These are phyloP conservation scores for Magallana nippona DNA, from an alignment of 2,888 invertebrate genomes.

Conservation along the genomic window DNA sequence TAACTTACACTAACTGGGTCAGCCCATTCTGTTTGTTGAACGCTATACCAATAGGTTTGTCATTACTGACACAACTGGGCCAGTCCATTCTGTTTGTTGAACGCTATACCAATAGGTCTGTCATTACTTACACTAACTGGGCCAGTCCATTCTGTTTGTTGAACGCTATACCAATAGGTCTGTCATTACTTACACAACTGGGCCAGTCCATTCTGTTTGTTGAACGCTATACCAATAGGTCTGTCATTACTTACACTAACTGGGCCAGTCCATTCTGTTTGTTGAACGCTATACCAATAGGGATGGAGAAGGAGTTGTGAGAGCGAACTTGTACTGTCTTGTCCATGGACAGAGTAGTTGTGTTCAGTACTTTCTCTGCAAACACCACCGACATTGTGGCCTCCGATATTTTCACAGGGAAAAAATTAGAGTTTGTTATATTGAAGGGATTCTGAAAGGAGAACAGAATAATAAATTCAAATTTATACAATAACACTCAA, in stretches of 20 bases:
- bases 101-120: no score
- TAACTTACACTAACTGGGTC: background rate
- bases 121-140: no score
- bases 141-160: no score
- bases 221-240: background rate
- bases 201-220: background rate
- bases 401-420: conserved; percentile 72
- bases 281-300: conserved; percentile 62
- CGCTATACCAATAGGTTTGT: background rate
- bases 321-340: conserved; percentile 66
- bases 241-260: conserved; percentile 68
- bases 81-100: no score
- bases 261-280: conserved; percentile 66
- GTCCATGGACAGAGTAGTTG: conserved; percentile 54
- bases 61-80: conserved; percentile 49
- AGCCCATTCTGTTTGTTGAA: background rate
- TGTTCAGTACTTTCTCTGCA: conserved; percentile 66
- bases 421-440: conserved; percentile 78
- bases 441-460: conserved; percentile 78
- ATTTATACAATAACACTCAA: no score
- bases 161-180: background rate
- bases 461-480: background rate
- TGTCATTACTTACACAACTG: background rate
- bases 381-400: conserved; percentile 68
- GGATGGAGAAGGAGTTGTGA: conserved; percentile 53